Evolutionary conservation across 2,888 invertebrate genomes (phyloP).

Genomic region (Nasonia oneida): DNA sequence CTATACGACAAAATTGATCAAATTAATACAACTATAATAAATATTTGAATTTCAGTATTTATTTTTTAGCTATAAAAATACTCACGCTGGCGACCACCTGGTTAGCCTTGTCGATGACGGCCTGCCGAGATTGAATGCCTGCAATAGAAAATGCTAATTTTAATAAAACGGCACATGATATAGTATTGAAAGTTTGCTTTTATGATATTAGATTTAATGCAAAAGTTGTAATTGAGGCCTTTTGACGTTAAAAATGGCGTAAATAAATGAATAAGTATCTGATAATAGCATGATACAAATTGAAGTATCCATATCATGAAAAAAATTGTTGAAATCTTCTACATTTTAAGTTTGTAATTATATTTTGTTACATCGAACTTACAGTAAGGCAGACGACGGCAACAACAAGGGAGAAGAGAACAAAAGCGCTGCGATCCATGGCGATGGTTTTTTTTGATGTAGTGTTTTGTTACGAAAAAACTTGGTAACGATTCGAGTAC

Average conservation of each 20-base stretch:
- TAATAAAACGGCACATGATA: too few relatives aligned
- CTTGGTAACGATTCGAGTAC: constrained; percentile 11
- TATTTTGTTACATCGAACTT: constrained; percentile 3
- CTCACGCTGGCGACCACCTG: too few relatives aligned
- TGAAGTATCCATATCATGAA: too few relatives aligned
- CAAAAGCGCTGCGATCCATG: constrained; percentile 6
- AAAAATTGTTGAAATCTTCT: too few relatives aligned
- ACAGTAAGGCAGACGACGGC: constrained; percentile 22
- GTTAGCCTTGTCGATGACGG: not conserved
- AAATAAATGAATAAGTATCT: too few relatives aligned
- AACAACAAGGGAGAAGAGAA: not conserved
- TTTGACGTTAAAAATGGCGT: too few relatives aligned
- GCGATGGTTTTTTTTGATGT: not conserved
- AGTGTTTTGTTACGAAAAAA: not conserved
- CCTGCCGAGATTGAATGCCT: constrained; percentile 1
- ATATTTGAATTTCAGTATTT: too few relatives aligned
- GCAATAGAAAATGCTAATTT: not conserved
- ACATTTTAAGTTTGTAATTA: not conserved
- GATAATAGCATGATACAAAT: too few relatives aligned
- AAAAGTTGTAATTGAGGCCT: too few relatives aligned
- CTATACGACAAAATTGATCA: too few relatives aligned
- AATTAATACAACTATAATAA: too few relatives aligned
- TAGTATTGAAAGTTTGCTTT: not conserved
- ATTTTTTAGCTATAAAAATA: too few relatives aligned
- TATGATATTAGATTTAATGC: not conserved